Percentiles rank a stretch among this genome's conserved stretches.
Conservation (phyloP, 2,888 invertebrate genomes). For the Agonum fuliginosum region DNA sequence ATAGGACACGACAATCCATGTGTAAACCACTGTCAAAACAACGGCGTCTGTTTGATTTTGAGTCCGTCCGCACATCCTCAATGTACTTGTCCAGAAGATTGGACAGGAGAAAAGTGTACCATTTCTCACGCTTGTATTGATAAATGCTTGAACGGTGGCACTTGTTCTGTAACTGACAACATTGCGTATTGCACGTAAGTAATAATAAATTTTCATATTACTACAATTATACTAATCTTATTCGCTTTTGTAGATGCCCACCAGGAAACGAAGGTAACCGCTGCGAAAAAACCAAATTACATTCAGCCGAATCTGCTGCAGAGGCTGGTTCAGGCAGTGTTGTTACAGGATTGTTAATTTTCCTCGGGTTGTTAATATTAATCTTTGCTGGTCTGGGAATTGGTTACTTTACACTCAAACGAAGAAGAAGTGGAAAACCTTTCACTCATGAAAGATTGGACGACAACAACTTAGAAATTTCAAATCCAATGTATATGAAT, state of each 20-base stretch:
- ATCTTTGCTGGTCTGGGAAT: slow-evolving; percentile 64
- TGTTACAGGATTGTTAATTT: slow-evolving; percentile 65
- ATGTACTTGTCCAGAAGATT: slow-evolving; percentile 77
- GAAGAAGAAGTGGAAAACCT: slow-evolving; percentile 74
- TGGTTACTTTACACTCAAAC: slow-evolving; percentile 67
- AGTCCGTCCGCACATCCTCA: slow-evolving; percentile 73
- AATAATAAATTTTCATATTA: slow-evolving; percentile 29
- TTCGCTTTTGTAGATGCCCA: slow-evolving; percentile 74
- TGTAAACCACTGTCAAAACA: slow-evolving; percentile 75
- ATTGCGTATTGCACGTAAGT: slow-evolving; percentile 71
- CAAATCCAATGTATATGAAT: slow-evolving; percentile 89
- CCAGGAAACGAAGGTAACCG: slow-evolving; percentile 72
- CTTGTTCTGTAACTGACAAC: slow-evolving; percentile 72
- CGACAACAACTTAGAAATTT: slow-evolving; percentile 87
- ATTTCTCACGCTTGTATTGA: slow-evolving; percentile 72
- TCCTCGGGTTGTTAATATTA: slow-evolving; percentile 60
- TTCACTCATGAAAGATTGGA: slow-evolving; percentile 88
- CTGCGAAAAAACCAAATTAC: slow-evolving; percentile 66
- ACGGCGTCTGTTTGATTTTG: slow-evolving; percentile 77
- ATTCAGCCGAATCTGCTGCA: slow-evolving; percentile 37
- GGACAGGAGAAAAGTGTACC: slow-evolving; percentile 77
- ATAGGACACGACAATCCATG: slow-evolving; percentile 80
- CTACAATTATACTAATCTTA: slow-evolving; percentile 59
- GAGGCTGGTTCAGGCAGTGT: slow-evolving; percentile 61
- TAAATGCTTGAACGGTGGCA: slow-evolving; percentile 76